Conservation (phyloP, 1,140 invertebrate genomes). For the Pectinophora gossypiella region DNA sequence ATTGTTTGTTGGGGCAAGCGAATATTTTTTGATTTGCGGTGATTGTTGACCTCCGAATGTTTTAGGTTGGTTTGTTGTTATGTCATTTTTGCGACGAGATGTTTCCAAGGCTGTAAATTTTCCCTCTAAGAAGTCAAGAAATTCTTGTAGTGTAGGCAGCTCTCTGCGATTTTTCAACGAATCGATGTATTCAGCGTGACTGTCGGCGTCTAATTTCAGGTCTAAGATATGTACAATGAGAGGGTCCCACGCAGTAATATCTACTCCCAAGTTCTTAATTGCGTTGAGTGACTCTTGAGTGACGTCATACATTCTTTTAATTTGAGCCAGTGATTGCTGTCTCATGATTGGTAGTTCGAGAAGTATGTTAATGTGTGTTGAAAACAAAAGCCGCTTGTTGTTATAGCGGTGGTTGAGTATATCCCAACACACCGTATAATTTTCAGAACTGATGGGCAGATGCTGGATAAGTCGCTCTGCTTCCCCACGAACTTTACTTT, state of each 20-base stretch:
- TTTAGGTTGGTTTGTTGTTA: not conserved
- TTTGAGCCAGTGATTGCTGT: not conserved
- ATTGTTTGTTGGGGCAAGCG: not conserved
- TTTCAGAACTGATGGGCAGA: not conserved
- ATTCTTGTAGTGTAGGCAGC: not conserved
- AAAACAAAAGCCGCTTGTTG: not conserved
- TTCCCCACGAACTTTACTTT: constrained; percentile 5
- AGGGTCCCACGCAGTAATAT: not conserved
- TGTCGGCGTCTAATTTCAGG: not conserved
- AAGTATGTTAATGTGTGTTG: not conserved
- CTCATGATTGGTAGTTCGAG: not conserved
- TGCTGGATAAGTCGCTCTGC: not conserved
- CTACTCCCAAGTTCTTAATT: not conserved
- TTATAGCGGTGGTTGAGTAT: constrained; percentile 1
- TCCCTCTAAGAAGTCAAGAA: not conserved
- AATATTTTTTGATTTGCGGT: no score
- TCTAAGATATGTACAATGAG: not conserved
- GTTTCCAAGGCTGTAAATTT: not conserved
- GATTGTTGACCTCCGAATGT: not conserved
- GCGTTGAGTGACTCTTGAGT: not conserved
- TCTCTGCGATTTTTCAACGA: not conserved
- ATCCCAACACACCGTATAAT: not conserved
- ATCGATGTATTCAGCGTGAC: not conserved
- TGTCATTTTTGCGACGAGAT: not conserved
- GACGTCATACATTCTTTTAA: not conserved